These are phyloP conservation scores for Drosophila watanabei DNA, from an alignment of 1,140 invertebrate species.

Conservation along the genomic window DNA sequence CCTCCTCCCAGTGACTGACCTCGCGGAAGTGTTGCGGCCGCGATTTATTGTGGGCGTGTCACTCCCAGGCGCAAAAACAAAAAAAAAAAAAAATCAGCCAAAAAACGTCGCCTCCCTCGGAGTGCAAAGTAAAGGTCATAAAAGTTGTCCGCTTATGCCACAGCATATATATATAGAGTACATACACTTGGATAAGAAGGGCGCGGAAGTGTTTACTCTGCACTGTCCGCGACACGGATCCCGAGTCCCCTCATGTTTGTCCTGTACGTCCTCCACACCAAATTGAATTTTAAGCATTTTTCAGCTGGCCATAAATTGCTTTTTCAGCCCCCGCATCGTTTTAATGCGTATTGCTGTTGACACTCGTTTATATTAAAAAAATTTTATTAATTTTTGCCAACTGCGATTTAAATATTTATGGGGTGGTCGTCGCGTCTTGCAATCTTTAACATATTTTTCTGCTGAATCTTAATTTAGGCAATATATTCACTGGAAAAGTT, in stretches of 20 bases:
- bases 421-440: not conserved
- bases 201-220: slow-evolving; percentile 6
- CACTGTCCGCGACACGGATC: slow-evolving; percentile 6
- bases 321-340: not conserved
- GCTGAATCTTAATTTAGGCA: not conserved
- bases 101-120: slow-evolving; percentile 1
- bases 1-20: slow-evolving; percentile 16
- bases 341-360: slow-evolving; percentile 12
- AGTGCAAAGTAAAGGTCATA: slow-evolving; percentile 44
- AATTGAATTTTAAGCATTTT: slow-evolving; percentile 60
- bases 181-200: slow-evolving; percentile 22
- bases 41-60: slow-evolving; percentile 50
- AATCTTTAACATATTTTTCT: not conserved
- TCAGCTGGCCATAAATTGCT: slow-evolving; percentile 33
- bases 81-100: slow-evolving; percentile 15
- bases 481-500: not conserved
- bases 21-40: slow-evolving; percentile 33
- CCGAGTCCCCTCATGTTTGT: slow-evolving; percentile 8
- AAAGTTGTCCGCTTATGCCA: slow-evolving; percentile 30
- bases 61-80: slow-evolving; percentile 11
- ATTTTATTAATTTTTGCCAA: slow-evolving; percentile 6
- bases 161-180: slow-evolving; percentile 1
- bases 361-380: not conserved
- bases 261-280: slow-evolving; percentile 5
- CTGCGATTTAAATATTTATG: too few species aligned